Evolutionary conservation across 2,797 vertebrate species (phyloP).

Genomic region (Chlorospingus semifuscus): DNA sequence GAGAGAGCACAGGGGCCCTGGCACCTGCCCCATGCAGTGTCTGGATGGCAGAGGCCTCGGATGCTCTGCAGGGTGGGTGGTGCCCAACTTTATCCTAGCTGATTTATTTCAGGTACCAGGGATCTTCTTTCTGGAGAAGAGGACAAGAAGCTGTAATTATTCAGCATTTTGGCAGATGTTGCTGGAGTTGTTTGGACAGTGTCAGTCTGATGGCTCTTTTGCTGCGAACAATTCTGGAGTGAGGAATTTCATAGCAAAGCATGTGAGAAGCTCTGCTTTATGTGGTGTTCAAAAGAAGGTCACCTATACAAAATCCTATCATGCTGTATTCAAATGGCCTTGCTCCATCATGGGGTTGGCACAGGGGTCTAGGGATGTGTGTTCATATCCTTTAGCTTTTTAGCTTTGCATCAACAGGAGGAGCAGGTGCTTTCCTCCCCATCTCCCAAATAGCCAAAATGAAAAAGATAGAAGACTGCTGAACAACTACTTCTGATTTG

Average conservation of each 20-base stretch:
- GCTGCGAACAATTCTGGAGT: neutral
- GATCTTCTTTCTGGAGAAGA: neutral
- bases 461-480: neutral
- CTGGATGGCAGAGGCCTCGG: neutral
- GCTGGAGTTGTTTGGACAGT: neutral
- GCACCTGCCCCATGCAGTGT: neutral
- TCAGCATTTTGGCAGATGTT: neutral
- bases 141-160: neutral
- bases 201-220: neutral
- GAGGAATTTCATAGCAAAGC: neutral
- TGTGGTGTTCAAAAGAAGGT: neutral
- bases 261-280: neutral
- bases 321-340: neutral
- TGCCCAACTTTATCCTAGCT: neutral
- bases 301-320: neutral
- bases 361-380: neutral
- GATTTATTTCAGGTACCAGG: neutral
- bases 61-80: neutral
- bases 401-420: neutral
- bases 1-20: neutral
- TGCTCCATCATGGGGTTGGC: neutral
- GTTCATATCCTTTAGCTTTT: neutral
- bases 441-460: neutral
- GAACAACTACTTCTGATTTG: neutral
- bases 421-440: neutral